phyloP scores from a whole-genome alignment of 2,888 invertebrate genomes.

The Enoplolaimus lenunculus region DNA sequence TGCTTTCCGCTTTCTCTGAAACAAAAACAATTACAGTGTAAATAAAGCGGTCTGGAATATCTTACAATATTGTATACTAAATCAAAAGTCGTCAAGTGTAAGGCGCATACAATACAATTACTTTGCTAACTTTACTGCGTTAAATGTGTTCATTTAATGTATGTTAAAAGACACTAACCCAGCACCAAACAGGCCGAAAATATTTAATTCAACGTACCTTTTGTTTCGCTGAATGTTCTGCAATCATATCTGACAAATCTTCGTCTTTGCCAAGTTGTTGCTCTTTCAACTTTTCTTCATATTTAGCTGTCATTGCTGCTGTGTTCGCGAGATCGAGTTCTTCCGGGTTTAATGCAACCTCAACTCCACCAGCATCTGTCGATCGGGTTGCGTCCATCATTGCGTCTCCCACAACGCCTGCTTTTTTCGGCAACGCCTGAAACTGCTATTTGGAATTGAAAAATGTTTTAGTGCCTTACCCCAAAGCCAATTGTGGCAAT shows the following conservation, averaged over 20 bases:
- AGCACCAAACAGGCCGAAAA: no score
- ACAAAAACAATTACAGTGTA: conserved; percentile 18
- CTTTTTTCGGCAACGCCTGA: conserved; percentile 10
- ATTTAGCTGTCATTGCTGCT: conserved; percentile 82
- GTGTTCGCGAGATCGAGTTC: conserved; percentile 79
- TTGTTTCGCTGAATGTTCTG: conserved; percentile 89
- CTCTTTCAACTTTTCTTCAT: conserved; percentile 75
- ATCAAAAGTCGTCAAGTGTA: no score
- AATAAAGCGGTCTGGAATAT: background rate
- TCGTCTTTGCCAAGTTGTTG: conserved; percentile 62
- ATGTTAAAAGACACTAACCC: no score
- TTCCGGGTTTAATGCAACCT: conserved; percentile 88
- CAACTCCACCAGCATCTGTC: conserved; percentile 51
- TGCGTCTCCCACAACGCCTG: conserved; percentile 31
- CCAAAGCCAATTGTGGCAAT: no score
- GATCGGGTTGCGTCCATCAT: conserved; percentile 21
- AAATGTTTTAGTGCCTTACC: no score
- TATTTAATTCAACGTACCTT: conserved; percentile 53
- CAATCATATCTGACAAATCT: conserved; percentile 94
- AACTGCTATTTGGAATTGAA: background rate
- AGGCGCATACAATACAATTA: no score
- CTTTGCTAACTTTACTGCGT: no score
- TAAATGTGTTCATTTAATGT: no score
- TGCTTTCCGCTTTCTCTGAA: conserved; percentile 37
- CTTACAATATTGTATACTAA: no score